Evolutionary conservation across 2,113 vertebrate species (phyloP).

Genomic region (Oriolus oriolus): DNA sequence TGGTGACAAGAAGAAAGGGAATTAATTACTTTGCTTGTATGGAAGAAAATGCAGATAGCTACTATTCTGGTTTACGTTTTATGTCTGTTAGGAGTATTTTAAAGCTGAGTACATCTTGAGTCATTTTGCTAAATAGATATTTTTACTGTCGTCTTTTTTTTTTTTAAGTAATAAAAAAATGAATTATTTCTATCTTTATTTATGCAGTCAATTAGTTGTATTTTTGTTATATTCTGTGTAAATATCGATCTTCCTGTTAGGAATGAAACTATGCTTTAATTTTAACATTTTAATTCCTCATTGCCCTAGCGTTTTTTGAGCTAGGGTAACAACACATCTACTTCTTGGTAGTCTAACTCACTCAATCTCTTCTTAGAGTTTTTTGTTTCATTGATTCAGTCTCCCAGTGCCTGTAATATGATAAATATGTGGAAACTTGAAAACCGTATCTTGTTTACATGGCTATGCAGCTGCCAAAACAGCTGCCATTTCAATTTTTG

Average conservation of each 20-base stretch:
- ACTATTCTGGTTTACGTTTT: not conserved
- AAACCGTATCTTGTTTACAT: slow-evolving; percentile 64
- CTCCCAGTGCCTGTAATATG: slow-evolving; percentile 27
- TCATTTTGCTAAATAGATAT: not conserved
- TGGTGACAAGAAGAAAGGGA: not conserved
- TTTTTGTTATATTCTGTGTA: not conserved
- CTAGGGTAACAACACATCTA: not conserved
- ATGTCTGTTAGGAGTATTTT: not conserved
- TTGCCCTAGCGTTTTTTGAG: not conserved
- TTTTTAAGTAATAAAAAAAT: not conserved
- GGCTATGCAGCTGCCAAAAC: slow-evolving; percentile 59
- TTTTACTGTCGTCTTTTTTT: not conserved
- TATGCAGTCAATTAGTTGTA: not conserved
- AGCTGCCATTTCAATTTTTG: slow-evolving; percentile 51
- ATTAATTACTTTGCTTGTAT: not conserved
- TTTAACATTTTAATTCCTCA: not conserved
- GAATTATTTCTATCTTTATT: not conserved
- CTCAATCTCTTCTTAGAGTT: not conserved
- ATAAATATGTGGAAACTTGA: slow-evolving; percentile 61
- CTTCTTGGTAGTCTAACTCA: not conserved
- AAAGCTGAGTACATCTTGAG: not conserved
- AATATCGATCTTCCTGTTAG: not conserved
- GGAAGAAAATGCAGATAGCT: not conserved
- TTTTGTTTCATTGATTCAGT: slow-evolving; percentile 51
- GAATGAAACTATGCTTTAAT: not conserved